Evolutionary conservation across 2,888 invertebrate species (phyloP).

Genomic region (Sthenelais limicola): DNA sequence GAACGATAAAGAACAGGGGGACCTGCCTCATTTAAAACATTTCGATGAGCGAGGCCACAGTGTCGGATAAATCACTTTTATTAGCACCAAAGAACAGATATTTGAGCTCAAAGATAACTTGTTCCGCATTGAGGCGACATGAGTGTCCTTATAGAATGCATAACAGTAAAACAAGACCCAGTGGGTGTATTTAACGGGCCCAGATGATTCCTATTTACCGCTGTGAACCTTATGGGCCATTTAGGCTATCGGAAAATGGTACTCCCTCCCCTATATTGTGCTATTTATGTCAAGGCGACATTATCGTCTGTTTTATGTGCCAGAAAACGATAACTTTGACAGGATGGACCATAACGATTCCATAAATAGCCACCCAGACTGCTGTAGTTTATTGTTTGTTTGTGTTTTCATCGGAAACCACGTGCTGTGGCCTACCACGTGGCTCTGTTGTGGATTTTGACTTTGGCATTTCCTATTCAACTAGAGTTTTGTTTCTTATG

Average conservation of each 20-base stretch:
- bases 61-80: constrained; percentile 32
- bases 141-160: not conserved
- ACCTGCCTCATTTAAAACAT: not conserved
- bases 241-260: constrained; percentile 10
- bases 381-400: not conserved
- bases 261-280: constrained; percentile 17
- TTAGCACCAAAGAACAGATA: constrained; percentile 21
- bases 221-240: not conserved
- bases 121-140: not conserved
- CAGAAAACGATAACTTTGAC: constrained; percentile 8
- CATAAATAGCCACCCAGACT: constrained; percentile 6
- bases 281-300: constrained; percentile 20
- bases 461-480: no score
- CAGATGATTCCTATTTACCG: constrained; percentile 30
- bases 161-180: constrained; percentile 25
- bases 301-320: constrained; percentile 17
- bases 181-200: not conserved
- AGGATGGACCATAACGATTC: constrained; percentile 8
- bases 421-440: no score
- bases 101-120: constrained; percentile 20
- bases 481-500: no score
- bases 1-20: not conserved
- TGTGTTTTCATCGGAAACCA: constrained; percentile 3
- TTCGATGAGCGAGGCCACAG: not conserved
- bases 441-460: no score